These are phyloP conservation scores for Plutella xylostella DNA, from an alignment of 2,888 invertebrate genomes.

Conservation along the genomic window DNA sequence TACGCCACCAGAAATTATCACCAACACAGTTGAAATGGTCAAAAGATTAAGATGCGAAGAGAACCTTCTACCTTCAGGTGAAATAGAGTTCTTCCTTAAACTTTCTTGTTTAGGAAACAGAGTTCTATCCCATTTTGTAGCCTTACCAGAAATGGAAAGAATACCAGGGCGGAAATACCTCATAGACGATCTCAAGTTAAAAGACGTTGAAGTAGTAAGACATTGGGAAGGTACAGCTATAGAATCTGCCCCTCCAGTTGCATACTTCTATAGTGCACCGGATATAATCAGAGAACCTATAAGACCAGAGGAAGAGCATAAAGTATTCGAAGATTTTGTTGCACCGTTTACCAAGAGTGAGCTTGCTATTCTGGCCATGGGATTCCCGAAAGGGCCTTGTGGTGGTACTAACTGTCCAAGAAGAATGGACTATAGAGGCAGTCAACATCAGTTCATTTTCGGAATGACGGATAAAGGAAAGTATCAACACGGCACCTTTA, in stretches of 20 bases:
- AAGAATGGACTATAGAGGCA: constrained; percentile 56
- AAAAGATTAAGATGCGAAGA: constrained; percentile 53
- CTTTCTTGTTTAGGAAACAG: constrained; percentile 51
- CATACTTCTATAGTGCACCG: constrained; percentile 55
- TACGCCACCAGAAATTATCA: constrained; percentile 41
- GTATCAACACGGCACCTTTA: constrained; percentile 53
- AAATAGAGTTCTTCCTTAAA: constrained; percentile 49
- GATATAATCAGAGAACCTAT: constrained; percentile 52
- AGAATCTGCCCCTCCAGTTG: constrained; percentile 48
- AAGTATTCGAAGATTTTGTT: constrained; percentile 44
- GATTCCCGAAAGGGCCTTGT: constrained; percentile 61
- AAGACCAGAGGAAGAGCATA: constrained; percentile 34
- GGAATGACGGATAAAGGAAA: constrained; percentile 51
- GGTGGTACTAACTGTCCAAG: constrained; percentile 60
- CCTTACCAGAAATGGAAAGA: constrained; percentile 59
- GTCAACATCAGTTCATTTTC: constrained; percentile 54
- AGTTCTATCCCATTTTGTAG: constrained; percentile 45
- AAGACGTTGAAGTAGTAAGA: constrained; percentile 56
- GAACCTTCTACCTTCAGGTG: constrained; percentile 53
- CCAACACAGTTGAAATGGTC: constrained; percentile 47
- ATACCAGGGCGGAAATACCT: constrained; percentile 56
- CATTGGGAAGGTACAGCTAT: constrained; percentile 59
- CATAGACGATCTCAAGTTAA: constrained; percentile 46
- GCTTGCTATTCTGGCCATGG: constrained; percentile 56
- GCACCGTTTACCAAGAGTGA: constrained; percentile 53